Base-by-base conservation (phyloP, 2,888 invertebrate species). In the Pteria penguin region DNA sequence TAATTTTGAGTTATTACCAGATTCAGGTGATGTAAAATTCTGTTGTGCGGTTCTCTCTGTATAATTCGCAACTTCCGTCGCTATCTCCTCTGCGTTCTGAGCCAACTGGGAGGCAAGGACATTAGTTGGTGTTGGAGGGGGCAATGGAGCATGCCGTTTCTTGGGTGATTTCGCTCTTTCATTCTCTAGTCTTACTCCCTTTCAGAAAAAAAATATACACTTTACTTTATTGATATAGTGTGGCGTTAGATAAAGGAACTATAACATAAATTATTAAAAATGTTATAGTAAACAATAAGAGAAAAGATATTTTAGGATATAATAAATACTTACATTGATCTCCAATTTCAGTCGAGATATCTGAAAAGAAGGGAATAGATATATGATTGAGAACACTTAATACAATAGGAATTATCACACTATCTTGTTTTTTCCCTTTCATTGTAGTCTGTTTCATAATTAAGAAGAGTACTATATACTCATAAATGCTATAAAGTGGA, bases 361-460 rank as follows among this genome's bases (percentile, higher is more conserved):
- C 72, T 72, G 18, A 11, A 72, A 72, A 33, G 29, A n/a, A 54
- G 29, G 31, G 31, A 60, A 60, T 24, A 26, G n/a, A n/a, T n/a
- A n/a, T n/a, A n/a, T n/a, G n/a, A n/a, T n/a, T n/a, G n/a, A n/a
- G n/a, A n/a, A n/a, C n/a, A n/a, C n/a, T n/a, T n/a, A n/a, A n/a
- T n/a, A n/a, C n/a, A n/a, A n/a, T n/a, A n/a, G n/a, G n/a, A n/a
- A n/a, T n/a, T n/a, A n/a, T n/a, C n/a, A n/a, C n/a, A n/a, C n/a
- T n/a, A n/a, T n/a, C n/a, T n/a, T n/a, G n/a, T n/a, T n/a, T n/a
- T n/a, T n/a, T n/a, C n/a, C n/a, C n/a, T n/a, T n/a, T n/a, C n/a
- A n/a, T n/a, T n/a, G n/a, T n/a, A n/a, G n/a, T n/a, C n/a, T n/a
- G n/a, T n/a, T n/a, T n/a, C n/a, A n/a, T n/a, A n/a, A n/a, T n/a